Evolutionary conservation across 2,797 vertebrate species (phyloP).

Genomic region (Sebastes variabilis): DNA sequence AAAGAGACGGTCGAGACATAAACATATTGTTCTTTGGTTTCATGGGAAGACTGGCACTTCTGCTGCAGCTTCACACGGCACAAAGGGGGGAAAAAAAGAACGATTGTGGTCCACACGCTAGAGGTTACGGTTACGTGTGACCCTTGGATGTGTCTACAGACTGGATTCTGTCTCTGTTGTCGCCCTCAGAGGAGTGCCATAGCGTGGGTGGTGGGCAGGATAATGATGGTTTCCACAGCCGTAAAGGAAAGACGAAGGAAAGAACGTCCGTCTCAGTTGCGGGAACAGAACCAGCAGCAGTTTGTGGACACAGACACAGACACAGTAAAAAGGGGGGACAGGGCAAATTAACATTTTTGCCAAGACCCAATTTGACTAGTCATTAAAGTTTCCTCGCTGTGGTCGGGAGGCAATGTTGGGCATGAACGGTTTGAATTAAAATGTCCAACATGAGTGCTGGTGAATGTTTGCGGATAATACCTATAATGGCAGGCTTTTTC

Average conservation of each 20-base stretch:
- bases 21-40: conserved; percentile 41
- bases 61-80: conserved; percentile 10
- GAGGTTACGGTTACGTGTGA: conserved; percentile 15
- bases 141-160: neutral
- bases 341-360: conserved; percentile 52
- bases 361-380: conserved; percentile 58
- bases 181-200: conserved; percentile 8
- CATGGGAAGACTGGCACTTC: conserved; percentile 18
- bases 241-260: conserved; percentile 33
- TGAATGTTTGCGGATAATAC: conserved; percentile 42
- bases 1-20: conserved; percentile 16
- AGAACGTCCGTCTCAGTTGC: conserved; percentile 26
- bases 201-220: conserved; percentile 27
- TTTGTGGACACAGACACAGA: conserved; percentile 46
- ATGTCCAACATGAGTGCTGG: conserved; percentile 33
- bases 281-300: conserved; percentile 34
- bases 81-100: neutral
- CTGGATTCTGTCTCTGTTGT: conserved; percentile 25
- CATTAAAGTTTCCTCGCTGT: conserved; percentile 60
- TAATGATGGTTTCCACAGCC: conserved; percentile 61
- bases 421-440: conserved; percentile 64
- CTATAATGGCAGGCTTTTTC: conserved; percentile 38
- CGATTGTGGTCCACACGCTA: conserved; percentile 5
- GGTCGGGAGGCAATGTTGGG: conserved; percentile 49
- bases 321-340: conserved; percentile 34